Base-by-base conservation (phyloP, 92 coral and sea anemone species). In the Pocillopora meandrina region DNA sequence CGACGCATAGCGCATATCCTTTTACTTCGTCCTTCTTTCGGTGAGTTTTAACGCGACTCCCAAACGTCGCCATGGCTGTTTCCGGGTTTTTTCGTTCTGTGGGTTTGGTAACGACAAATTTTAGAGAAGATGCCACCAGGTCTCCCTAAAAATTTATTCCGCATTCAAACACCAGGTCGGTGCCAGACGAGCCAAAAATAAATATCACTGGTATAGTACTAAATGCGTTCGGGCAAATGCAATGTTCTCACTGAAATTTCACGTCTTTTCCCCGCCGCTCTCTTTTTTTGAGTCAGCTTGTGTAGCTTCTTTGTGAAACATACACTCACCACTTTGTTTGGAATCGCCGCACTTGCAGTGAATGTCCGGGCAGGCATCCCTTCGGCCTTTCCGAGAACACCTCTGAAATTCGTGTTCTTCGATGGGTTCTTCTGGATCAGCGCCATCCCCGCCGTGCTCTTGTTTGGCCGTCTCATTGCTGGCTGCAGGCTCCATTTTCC, bases 321-420 rank as follows among this genome's bases (percentile, higher is more conserved):
- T 5, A 64, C 86, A 83, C 80, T 74, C 58, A 56, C 74, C 80
- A 21, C 56, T 73, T 21, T 83, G 72, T 49, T 61, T 64, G 18
- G 86, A 63, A 23, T 73, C 86, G 62, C 34, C 73, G 86, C 86
- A 73, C 10, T 62, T 83, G 80, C 86, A 73, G 80, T 83, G 86
- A 23, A 88, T 91, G 20, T 88, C 86, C 42, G 89, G 82, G 75
- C 83, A 87, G 9, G 94, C 94, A 73, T 91, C 89, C 64, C 94
- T 83, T 76, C 94, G 56, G 12, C 94, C 93, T n/a, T 87, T 90
- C 69, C 94, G 65, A 8, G 86, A 71, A 47, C 94, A 91, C 18
- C 82, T 85, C 31, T 62, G 49, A 70, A 91, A 91, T 55, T 84
- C 87, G 13, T 68, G 47, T 56, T 91, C 86, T 31, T 91, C 84